Conservation (phyloP, 2,888 invertebrate species). For the Clivina fossor region DNA sequence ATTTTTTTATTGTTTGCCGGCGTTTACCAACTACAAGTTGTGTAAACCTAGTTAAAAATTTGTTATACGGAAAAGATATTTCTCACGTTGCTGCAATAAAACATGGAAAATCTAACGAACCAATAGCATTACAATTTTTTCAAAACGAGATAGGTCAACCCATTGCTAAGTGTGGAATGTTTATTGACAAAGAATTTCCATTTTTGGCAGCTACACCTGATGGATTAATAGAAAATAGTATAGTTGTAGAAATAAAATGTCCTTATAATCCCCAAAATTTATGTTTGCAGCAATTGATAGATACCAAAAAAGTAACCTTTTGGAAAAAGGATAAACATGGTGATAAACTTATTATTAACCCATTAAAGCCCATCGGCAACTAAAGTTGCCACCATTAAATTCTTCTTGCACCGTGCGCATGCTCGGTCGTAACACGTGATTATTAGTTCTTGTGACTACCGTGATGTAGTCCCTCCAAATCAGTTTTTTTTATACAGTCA, state of each 20-base stretch:
- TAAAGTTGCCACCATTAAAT: no score
- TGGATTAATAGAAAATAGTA: conserved; percentile 27
- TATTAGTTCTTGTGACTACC: no score
- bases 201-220: conserved; percentile 35
- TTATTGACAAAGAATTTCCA: conserved; percentile 26
- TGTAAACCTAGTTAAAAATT: conserved; percentile 1
- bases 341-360: conserved; percentile 12
- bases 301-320: background rate
- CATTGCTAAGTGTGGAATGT: conserved; percentile 32
- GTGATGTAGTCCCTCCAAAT: no score
- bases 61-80: background rate
- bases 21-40: conserved; percentile 1
- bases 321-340: no score
- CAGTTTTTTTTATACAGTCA: no score
- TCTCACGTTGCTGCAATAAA: background rate
- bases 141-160: conserved; percentile 1
- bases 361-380: no score
- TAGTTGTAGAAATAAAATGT: conserved; percentile 33
- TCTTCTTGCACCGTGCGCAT: no score
- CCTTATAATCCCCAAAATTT: conserved; percentile 21
- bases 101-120: conserved; percentile 8
- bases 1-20: conserved; percentile 1
- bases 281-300: conserved; percentile 3
- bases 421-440: no score
- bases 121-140: background rate